phyloP scores from a whole-genome alignment of 1,140 invertebrate genomes.

The Eupristina koningsbergeri region DNA sequence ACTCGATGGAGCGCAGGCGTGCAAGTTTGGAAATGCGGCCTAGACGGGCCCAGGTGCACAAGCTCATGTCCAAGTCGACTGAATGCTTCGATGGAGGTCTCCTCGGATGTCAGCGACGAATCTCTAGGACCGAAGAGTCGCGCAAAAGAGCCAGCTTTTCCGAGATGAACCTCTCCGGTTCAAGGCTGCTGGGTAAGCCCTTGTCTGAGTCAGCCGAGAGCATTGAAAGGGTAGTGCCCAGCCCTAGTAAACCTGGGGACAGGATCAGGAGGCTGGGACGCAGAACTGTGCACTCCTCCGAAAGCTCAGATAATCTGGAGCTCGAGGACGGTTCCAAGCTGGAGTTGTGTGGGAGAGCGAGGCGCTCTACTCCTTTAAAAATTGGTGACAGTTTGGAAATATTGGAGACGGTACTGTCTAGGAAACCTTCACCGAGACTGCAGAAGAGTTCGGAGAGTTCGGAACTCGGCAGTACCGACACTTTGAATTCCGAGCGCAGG shows the following conservation, averaged over 20 bases:
- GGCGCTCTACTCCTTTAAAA: not conserved
- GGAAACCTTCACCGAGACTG: slow-evolving; percentile 55
- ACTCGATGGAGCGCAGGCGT: slow-evolving; percentile 64
- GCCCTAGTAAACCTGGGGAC: not conserved
- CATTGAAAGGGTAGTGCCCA: slow-evolving; percentile 60
- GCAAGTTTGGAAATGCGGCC: slow-evolving; percentile 63
- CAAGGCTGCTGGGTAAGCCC: not conserved
- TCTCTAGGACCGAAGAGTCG: slow-evolving; percentile 52
- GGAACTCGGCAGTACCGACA: slow-evolving; percentile 69
- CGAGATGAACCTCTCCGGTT: slow-evolving; percentile 63
- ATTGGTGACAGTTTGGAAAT: not conserved
- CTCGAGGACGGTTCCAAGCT: slow-evolving; percentile 59
- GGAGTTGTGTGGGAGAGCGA: slow-evolving; percentile 50
- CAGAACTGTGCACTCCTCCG: slow-evolving; percentile 61
- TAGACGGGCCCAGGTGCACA: slow-evolving; percentile 46
- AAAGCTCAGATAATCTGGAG: slow-evolving; percentile 68
- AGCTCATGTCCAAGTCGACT: slow-evolving; percentile 68
- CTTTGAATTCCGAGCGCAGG: slow-evolving; percentile 67
- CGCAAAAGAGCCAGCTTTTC: slow-evolving; percentile 66
- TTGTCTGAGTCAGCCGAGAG: slow-evolving; percentile 62
- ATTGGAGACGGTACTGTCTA: not conserved
- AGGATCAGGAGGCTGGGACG: slow-evolving; percentile 30
- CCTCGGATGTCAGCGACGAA: slow-evolving; percentile 31
- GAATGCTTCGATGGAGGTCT: slow-evolving; percentile 66
- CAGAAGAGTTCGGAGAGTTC: slow-evolving; percentile 71